These are phyloP conservation scores for Epirrita christyi DNA, from an alignment of 2,888 invertebrate species.

Conservation along the genomic window DNA sequence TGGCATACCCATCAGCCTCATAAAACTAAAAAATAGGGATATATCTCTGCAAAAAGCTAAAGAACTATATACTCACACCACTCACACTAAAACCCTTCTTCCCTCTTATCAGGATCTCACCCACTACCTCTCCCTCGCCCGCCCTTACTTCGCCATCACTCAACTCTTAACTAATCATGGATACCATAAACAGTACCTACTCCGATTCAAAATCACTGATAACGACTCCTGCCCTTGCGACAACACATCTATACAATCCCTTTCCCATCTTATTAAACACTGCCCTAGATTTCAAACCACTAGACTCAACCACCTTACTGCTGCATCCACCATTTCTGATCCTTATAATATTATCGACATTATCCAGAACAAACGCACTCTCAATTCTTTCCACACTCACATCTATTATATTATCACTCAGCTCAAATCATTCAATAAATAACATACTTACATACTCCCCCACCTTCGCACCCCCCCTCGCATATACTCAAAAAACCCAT, in stretches of 20 bases:
- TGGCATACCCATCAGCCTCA: not conserved
- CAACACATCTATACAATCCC: not conserved
- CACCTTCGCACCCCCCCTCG: too few relatives aligned
- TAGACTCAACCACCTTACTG: slow-evolving; percentile 11
- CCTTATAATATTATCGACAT: slow-evolving; percentile 26
- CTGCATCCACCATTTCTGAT: slow-evolving; percentile 30
- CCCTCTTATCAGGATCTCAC: too few relatives aligned
- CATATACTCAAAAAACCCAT: too few relatives aligned
- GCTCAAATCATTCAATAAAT: too few relatives aligned
- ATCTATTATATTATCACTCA: slow-evolving; percentile 13
- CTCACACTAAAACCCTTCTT: too few relatives aligned
- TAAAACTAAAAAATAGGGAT: too few relatives aligned
- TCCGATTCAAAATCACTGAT: not conserved
- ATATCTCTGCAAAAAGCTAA: too few relatives aligned
- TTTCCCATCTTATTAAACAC: not conserved
- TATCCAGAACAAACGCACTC: not conserved
- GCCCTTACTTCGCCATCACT: not conserved
- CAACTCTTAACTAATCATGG: slow-evolving; percentile 13
- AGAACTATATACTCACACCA: too few relatives aligned
- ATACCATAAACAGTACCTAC: not conserved
- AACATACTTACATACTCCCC: too few relatives aligned
- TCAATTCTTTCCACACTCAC: not conserved
- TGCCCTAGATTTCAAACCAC: not conserved
- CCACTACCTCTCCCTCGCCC: too few relatives aligned
- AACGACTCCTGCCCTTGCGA: slow-evolving; percentile 5